phyloP scores from a whole-genome alignment of 2,888 invertebrate genomes.

The Oasisia sp. region DNA sequence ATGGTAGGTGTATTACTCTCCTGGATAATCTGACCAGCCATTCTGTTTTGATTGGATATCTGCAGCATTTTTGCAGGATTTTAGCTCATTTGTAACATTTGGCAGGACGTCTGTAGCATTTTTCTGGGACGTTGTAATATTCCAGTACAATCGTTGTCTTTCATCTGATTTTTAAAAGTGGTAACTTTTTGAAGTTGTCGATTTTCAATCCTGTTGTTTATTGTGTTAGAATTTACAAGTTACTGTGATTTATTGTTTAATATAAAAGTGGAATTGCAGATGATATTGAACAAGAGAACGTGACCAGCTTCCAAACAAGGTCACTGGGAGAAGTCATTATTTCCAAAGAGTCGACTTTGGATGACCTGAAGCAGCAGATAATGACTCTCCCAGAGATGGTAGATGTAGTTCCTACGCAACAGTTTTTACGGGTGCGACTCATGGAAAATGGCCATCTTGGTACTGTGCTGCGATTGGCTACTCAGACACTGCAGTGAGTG shows the following conservation, averaged over 20 bases:
- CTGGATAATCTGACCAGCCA: neutral
- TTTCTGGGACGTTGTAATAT: too few species aligned
- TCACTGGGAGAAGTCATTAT: slow-evolving; percentile 57
- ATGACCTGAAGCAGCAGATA: slow-evolving; percentile 56
- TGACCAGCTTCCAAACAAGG: neutral
- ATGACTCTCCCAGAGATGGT: slow-evolving; percentile 46
- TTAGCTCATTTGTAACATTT: too few species aligned
- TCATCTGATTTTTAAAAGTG: too few species aligned
- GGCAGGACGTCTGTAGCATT: too few species aligned
- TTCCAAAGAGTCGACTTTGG: slow-evolving; percentile 54
- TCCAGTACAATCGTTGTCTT: too few species aligned
- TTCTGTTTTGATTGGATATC: neutral
- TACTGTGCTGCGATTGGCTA: slow-evolving; percentile 47
- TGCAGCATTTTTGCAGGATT: too few species aligned
- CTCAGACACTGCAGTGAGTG: slow-evolving; percentile 53
- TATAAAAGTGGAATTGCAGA: neutral
- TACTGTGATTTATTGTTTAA: neutral
- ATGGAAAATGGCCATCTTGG: slow-evolving; percentile 45
- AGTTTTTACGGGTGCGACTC: slow-evolving; percentile 52
- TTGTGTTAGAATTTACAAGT: neutral
- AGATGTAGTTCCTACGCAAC: slow-evolving; percentile 42
- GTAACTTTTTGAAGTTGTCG: too few species aligned
- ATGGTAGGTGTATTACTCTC: neutral
- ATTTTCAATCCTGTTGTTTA: neutral
- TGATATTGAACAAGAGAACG: neutral